Conservation (phyloP, 2,113 vertebrate species). For the Oreochromis niloticus region DNA sequence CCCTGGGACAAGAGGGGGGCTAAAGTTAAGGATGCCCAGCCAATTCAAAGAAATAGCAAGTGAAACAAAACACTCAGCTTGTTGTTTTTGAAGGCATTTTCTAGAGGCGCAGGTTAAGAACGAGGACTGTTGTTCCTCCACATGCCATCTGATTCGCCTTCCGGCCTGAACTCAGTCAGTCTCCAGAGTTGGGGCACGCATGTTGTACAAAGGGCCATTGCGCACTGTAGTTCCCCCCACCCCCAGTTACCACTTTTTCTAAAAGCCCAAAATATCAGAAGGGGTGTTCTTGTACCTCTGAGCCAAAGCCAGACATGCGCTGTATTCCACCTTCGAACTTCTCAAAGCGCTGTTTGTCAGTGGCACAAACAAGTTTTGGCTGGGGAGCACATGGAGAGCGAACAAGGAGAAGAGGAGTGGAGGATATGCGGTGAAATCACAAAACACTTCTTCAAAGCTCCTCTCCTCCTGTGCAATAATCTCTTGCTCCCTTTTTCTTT, state of each 20-base stretch:
- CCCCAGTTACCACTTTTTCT: not conserved
- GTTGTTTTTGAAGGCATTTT: conserved; percentile 47
- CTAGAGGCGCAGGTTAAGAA: conserved; percentile 51
- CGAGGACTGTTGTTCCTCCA: conserved; percentile 14
- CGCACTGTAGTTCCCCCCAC: conserved; percentile 10
- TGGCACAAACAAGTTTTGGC: conserved; percentile 63
- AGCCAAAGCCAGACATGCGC: conserved; percentile 49
- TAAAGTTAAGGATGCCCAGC: conserved; percentile 52
- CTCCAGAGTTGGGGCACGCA: conserved; percentile 16
- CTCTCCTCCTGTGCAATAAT: conserved; percentile 74
- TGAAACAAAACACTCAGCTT: conserved; percentile 47
- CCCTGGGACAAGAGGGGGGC: conserved; percentile 38
- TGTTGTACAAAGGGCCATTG: conserved; percentile 46
- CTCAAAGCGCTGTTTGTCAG: conserved; percentile 50
- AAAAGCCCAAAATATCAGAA: conserved; percentile 50
- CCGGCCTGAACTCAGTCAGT: not conserved
- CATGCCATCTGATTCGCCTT: conserved; percentile 51
- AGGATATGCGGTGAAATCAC: conserved; percentile 59
- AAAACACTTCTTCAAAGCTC: conserved; percentile 72
- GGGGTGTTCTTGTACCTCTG: conserved; percentile 56
- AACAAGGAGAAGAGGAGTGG: conserved; percentile 32
- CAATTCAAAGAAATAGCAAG: conserved; percentile 46
- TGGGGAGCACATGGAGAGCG: conserved; percentile 29
- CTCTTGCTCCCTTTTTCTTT: conserved; percentile 69
- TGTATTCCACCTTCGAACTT: conserved; percentile 64